Percentiles rank a stretch among this genome's conserved stretches.
Evolutionary conservation across 2,113 vertebrate species (phyloP).

Genomic region (Pitta sordida): DNA sequence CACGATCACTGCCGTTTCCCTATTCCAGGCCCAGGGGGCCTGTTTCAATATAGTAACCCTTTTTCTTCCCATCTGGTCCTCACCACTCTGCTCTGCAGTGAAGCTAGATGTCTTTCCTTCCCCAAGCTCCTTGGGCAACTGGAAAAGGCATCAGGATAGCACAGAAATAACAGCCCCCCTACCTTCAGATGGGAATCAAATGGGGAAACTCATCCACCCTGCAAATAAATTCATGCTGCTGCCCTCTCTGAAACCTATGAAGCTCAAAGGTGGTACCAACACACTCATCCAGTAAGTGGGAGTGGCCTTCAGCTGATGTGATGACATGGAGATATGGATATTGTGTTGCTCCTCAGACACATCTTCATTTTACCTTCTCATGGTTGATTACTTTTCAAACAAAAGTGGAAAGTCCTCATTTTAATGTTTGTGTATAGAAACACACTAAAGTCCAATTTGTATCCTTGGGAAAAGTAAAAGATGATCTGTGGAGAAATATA

Average conservation of each 20-base stretch:
- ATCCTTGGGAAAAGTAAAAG: background rate
- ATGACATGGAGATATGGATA: background rate
- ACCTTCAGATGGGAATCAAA: background rate
- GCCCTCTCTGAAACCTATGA: background rate
- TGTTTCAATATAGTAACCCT: background rate
- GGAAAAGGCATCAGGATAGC: background rate
- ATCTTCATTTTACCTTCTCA: background rate
- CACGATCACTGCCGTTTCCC: background rate
- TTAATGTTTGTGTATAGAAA: background rate
- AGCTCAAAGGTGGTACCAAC: background rate
- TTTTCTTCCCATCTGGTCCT: background rate
- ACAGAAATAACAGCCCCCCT: background rate
- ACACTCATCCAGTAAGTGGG: background rate
- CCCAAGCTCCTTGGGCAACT: background rate
- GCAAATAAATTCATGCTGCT: background rate
- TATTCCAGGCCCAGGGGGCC: background rate
- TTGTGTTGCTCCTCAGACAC: background rate
- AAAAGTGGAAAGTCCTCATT: background rate
- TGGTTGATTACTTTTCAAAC: background rate
- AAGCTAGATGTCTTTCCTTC: background rate
- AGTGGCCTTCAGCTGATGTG: background rate
- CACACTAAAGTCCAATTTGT: background rate
- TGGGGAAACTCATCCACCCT: fast-evolving
- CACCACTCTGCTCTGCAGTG: background rate
- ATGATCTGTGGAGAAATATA: background rate